Evolutionary conservation across 1,140 invertebrate species (phyloP).

Genomic region (Bacillus rossius): DNA sequence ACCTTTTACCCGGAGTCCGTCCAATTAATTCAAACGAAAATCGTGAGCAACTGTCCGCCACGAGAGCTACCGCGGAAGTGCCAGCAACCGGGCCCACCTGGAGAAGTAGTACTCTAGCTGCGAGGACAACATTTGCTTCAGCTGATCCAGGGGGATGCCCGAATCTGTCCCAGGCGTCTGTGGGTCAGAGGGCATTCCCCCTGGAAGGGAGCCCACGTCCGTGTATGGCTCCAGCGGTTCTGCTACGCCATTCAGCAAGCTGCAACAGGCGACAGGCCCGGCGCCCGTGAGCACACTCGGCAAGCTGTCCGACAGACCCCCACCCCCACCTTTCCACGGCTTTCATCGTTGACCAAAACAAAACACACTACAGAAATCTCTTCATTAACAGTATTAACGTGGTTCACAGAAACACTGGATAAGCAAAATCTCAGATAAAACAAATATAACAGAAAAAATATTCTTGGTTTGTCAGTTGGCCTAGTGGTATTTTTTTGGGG

Average conservation of each 20-base stretch:
- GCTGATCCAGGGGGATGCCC: constrained; percentile 53
- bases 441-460: neutral
- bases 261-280: constrained; percentile 18
- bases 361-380: too few relatives aligned
- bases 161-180: constrained; percentile 40
- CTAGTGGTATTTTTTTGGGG: too few relatives aligned
- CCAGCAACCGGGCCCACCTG: constrained; percentile 44
- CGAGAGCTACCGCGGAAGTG: too few relatives aligned
- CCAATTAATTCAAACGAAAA: too few relatives aligned
- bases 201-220: constrained; percentile 36
- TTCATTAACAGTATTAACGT: neutral
- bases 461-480: too few relatives aligned
- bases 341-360: too few relatives aligned
- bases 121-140: constrained; percentile 71
- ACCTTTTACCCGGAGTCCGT: too few relatives aligned
- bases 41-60: too few relatives aligned
- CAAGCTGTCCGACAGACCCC: too few relatives aligned
- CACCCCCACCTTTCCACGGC: too few relatives aligned
- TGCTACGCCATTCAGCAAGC: constrained; percentile 36
- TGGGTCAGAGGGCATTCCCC: constrained; percentile 38
- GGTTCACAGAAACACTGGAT: neutral
- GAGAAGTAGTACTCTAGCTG: constrained; percentile 91
- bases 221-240: constrained; percentile 28
- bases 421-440: neutral
- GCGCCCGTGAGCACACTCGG: too few relatives aligned